Conservation (phyloP, 1,140 invertebrate species). For the Kradibia gibbosae region DNA sequence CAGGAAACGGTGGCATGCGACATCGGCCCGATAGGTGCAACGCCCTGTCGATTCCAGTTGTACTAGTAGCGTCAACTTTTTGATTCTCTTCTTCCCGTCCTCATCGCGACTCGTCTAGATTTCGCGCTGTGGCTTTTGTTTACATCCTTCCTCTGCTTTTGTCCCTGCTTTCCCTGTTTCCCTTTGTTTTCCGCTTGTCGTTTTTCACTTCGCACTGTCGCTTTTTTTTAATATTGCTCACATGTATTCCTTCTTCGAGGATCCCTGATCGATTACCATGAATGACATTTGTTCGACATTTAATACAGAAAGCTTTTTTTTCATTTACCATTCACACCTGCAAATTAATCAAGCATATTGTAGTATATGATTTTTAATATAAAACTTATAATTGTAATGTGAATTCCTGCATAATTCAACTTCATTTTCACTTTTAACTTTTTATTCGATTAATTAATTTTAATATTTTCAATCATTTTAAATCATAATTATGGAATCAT, state of each 20-base stretch:
- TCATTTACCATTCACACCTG: too few species aligned
- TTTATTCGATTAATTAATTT: too few species aligned
- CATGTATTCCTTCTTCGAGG: not conserved
- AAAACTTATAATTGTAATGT: too few species aligned
- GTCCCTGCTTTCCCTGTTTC: not conserved
- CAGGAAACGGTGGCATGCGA: constrained; percentile 15
- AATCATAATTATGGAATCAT: too few species aligned
- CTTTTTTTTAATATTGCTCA: not conserved
- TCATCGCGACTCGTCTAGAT: constrained; percentile 50
- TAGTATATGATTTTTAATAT: too few species aligned
- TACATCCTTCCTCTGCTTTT: constrained; percentile 22
- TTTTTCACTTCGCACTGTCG: not conserved
- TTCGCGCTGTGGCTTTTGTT: constrained; percentile 56
- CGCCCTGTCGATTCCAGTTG: constrained; percentile 67
- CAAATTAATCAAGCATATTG: too few species aligned
- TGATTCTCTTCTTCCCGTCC: constrained; percentile 47
- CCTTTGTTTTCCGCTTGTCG: not conserved
- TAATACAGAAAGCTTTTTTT: too few species aligned
- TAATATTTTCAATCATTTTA: too few species aligned
- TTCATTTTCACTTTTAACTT: too few species aligned
- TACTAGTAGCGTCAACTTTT: constrained; percentile 56
- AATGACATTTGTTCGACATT: too few species aligned
- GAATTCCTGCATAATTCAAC: too few species aligned
- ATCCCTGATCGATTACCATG: too few species aligned
- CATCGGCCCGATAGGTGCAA: constrained; percentile 66